phyloP scores from a whole-genome alignment of 2,888 invertebrate species.

The Agrochola litura region DNA sequence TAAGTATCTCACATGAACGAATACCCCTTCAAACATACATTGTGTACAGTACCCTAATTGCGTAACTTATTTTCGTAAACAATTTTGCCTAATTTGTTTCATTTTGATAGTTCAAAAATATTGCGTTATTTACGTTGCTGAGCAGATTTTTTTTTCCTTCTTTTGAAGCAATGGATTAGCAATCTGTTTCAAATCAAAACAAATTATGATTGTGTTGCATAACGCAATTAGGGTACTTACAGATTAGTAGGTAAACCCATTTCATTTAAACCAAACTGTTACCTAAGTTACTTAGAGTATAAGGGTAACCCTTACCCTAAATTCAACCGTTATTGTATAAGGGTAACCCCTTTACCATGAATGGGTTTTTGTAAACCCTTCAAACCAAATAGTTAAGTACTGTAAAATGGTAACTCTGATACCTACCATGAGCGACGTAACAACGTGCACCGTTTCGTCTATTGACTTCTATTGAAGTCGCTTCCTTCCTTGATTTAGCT shows the following conservation, averaged over 20 bases:
- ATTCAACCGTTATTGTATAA: not conserved
- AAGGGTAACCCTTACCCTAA: not conserved
- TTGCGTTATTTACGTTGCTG: too few species aligned
- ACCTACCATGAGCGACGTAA: not conserved
- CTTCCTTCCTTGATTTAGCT: not conserved
- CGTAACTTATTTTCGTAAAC: too few species aligned
- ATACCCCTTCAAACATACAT: not conserved
- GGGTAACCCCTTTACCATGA: not conserved
- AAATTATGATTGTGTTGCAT: too few species aligned
- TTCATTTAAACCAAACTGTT: conserved; percentile 1
- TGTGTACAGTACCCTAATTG: too few species aligned
- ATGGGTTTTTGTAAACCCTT: not conserved
- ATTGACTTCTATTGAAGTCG: not conserved
- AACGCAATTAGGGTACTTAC: too few species aligned
- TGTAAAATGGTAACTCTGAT: not conserved
- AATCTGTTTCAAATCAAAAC: too few species aligned
- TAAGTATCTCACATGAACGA: too few species aligned
- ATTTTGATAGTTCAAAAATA: too few species aligned
- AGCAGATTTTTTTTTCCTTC: too few species aligned
- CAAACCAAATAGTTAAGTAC: not conserved
- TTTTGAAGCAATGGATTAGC: too few species aligned
- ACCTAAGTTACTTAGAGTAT: not conserved
- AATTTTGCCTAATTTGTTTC: too few species aligned
- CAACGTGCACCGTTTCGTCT: not conserved
- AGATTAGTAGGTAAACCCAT: not conserved